phyloP scores from a whole-genome alignment of 2,797 vertebrate genomes.

The Hoplostethus mediterraneus region DNA sequence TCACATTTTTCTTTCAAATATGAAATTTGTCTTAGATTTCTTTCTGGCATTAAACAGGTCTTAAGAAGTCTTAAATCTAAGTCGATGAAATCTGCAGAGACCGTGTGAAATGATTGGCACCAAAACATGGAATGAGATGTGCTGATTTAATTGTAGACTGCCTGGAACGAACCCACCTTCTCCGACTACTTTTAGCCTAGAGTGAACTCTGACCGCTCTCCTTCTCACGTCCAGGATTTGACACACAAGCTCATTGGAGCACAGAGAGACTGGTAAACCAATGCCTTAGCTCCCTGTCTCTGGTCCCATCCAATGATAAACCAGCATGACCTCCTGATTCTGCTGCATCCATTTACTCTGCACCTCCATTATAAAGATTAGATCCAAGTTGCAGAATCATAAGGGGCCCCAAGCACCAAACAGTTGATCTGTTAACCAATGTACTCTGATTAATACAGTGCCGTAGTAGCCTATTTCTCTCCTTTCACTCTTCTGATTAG shows the following conservation, averaged over 20 bases:
- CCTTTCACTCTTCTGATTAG: conserved; percentile 28
- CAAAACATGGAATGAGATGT: conserved; percentile 37
- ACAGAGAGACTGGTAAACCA: conserved; percentile 53
- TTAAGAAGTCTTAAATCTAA: no score
- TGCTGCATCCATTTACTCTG: conserved; percentile 21
- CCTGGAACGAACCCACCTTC: conserved; percentile 16
- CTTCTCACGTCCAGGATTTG: conserved; percentile 54
- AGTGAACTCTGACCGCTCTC: conserved; percentile 49
- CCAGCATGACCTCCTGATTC: conserved; percentile 37
- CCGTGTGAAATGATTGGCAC: neutral
- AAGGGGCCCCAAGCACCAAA: neutral
- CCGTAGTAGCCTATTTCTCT: neutral
- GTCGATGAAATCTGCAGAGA: no score
- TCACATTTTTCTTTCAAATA: no score
- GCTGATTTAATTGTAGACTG: conserved; percentile 7
- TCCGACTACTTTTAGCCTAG: conserved; percentile 30
- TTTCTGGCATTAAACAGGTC: no score
- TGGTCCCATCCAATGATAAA: conserved; percentile 44
- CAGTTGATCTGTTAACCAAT: conserved; percentile 20
- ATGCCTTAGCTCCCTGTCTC: conserved; percentile 28
- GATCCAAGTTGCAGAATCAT: conserved; percentile 32
- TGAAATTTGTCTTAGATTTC: no score
- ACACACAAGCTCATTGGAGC: conserved; percentile 48
- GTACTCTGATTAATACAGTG: neutral
- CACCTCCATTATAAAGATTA: conserved; percentile 9